Evolutionary conservation across 2,113 vertebrate genomes (phyloP), one percentile per base, ranked within the genome.

Genomic region (Dasyornis broadbenti): DNA sequence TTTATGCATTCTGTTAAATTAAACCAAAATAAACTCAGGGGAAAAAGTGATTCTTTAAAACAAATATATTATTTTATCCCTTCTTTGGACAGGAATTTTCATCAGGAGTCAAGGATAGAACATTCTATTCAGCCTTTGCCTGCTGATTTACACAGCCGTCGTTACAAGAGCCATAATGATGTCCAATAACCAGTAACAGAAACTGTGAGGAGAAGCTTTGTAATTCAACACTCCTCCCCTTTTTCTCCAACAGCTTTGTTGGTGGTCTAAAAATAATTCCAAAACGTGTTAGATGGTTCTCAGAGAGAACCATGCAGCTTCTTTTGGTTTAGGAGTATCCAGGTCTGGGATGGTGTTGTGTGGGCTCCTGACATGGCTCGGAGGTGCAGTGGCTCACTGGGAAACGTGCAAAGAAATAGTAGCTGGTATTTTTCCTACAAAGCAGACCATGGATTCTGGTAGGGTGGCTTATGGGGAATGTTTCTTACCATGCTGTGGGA

Each of bases 11-110:
- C 88, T 96, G 79, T 89, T 92, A 95, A 96, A 96, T 94, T 91
- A 95, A 94, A 97, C 94, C 70, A 94, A 95, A 94, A 91, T 90
- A 95, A 95, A 97, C 93, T 85, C 30, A 0, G 50, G 70, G 78
- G 76, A 56, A 93, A 95, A 91, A 96, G 66, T 66, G 56, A 95
- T 96, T 95, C 87, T 94, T 97, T 92, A 95, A 88, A 95, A 88
- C 86, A 73, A 89, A 90, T 96, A 92, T 79, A 94, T 95, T 87
- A 83, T 96, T 86, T 96, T 83, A 89, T 95, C 88, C 94, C 85
- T 91, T 89, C 92, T 96, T 96, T 96, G 95, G 92, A 93, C 57
- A 95, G 52, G 84, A 95, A 90, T 95, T 97, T 97, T 94, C 89
- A 79, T 87, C 80, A 3, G 53, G 92, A 94, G 90, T 76, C 86